These are phyloP conservation scores for Pomacea maculata DNA, from an alignment of 1,140 invertebrate genomes.

Conservation along the genomic window DNA sequence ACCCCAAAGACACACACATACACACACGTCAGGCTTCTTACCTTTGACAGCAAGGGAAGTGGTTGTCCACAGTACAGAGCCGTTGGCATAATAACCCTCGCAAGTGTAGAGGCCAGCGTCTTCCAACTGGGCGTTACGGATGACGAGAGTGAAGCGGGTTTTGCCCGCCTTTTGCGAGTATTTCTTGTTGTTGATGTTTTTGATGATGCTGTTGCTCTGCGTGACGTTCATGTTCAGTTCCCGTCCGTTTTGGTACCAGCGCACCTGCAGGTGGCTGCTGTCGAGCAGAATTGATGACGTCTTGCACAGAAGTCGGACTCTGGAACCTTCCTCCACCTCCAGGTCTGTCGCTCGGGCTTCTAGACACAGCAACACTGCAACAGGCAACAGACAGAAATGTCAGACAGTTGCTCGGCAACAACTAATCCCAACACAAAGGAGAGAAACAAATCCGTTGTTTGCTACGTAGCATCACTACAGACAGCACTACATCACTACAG, in stretches of 20 bases:
- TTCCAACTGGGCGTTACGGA: conserved; percentile 89
- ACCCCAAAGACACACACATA: not conserved
- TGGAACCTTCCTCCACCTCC: conserved; percentile 17
- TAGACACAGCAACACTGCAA: not conserved
- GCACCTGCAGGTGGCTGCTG: conserved; percentile 23
- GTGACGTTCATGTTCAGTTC: conserved; percentile 13
- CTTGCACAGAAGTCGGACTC: conserved; percentile 14
- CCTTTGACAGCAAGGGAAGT: conserved; percentile 91
- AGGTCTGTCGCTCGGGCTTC: not conserved
- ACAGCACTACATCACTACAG: too few species aligned
- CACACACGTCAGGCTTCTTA: conserved; percentile 45
- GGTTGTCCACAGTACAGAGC: conserved; percentile 83
- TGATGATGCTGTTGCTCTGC: too few species aligned
- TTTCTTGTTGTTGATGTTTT: not conserved
- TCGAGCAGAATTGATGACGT: conserved; percentile 16
- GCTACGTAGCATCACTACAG: too few species aligned
- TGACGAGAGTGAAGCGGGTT: conserved; percentile 74
- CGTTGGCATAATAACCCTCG: conserved; percentile 77
- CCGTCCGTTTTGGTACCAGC: conserved; percentile 36
- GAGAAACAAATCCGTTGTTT: too few species aligned
- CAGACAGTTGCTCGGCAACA: too few species aligned
- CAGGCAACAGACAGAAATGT: too few species aligned
- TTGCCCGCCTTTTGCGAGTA: conserved; percentile 29
- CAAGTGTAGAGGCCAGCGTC: conserved; percentile 96
- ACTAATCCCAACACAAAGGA: too few species aligned